These are phyloP conservation scores for Mus pahari DNA, from an alignment of 2,113 vertebrate species.

Conservation along the genomic window DNA sequence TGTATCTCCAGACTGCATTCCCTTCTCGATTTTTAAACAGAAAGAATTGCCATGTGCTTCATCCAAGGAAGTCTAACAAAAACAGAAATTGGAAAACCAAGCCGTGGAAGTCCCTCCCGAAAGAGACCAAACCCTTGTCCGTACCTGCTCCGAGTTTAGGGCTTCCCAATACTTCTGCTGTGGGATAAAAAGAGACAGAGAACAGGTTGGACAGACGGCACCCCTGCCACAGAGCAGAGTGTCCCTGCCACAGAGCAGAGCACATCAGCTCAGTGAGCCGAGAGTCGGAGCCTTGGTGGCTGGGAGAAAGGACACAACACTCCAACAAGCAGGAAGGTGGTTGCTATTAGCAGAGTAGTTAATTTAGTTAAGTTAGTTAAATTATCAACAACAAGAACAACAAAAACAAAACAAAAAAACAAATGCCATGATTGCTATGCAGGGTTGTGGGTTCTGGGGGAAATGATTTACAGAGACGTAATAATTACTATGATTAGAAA, in stretches of 20 bases:
- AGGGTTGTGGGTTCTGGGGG: neutral
- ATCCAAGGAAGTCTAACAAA: neutral
- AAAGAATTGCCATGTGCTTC: neutral
- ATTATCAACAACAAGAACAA: neutral
- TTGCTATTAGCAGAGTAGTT: neutral
- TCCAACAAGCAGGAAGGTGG: neutral
- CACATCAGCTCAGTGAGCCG: neutral
- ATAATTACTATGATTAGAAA: conserved; percentile 67
- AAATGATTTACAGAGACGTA: conserved; percentile 37
- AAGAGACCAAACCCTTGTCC: conserved; percentile 22
- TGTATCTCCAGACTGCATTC: neutral
- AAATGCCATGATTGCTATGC: conserved; percentile 1
- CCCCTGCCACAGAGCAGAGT: neutral
- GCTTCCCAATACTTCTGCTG: conserved; percentile 74
- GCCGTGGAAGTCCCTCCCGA: conserved; percentile 38
- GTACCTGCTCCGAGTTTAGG: conserved; percentile 78
- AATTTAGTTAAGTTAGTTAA: neutral
- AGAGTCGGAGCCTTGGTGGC: neutral
- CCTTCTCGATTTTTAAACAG: neutral
- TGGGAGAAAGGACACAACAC: neutral
- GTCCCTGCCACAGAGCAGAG: neutral
- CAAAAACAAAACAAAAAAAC: neutral
- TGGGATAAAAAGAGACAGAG: conserved; percentile 54
- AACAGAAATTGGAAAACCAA: conserved; percentile 36
- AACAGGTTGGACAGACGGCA: conserved; percentile 33